A percentile compares a stretch with the other conserved stretches of the same genome.
These are phyloP conservation scores for Archocentrus centrarchus DNA, from an alignment of 2,113 vertebrate species.

Conservation along the genomic window DNA sequence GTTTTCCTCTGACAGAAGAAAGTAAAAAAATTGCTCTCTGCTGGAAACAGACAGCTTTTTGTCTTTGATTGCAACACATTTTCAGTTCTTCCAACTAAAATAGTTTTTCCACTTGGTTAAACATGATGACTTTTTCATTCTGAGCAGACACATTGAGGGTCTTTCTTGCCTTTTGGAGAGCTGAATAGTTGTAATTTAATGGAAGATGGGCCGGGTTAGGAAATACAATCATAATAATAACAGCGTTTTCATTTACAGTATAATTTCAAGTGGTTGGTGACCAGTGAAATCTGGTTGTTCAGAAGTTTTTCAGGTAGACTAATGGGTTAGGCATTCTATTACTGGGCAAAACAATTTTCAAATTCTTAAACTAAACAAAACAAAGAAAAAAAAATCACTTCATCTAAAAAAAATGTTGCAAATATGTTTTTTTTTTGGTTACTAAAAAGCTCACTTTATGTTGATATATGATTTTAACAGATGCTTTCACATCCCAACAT, in stretches of 20 bases:
- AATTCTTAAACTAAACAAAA: neutral
- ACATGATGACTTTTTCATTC: slow-evolving; percentile 1
- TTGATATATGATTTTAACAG: too few relatives aligned
- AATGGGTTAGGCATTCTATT: neutral
- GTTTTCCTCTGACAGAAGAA: slow-evolving; percentile 6
- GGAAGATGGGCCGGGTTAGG: neutral
- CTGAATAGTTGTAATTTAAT: slow-evolving; percentile 1
- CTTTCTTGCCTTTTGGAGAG: neutral
- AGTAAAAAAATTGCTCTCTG: neutral
- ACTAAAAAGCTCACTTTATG: too few relatives aligned
- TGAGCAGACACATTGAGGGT: neutral
- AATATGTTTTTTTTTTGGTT: too few relatives aligned
- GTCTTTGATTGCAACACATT: neutral
- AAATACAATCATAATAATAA: neutral
- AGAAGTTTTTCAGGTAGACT: neutral
- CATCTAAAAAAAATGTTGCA: too few relatives aligned
- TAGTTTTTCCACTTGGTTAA: slow-evolving; percentile 2
- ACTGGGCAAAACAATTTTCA: neutral
- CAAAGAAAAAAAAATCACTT: too few relatives aligned
- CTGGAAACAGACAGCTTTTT: neutral
- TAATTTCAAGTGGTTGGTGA: neutral
- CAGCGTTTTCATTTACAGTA: neutral
- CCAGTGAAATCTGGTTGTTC: neutral
- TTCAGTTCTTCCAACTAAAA: neutral
- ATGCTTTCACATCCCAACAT: too few relatives aligned